Conservation (phyloP, 2,888 invertebrate species). For the Drosophila yooni region DNA sequence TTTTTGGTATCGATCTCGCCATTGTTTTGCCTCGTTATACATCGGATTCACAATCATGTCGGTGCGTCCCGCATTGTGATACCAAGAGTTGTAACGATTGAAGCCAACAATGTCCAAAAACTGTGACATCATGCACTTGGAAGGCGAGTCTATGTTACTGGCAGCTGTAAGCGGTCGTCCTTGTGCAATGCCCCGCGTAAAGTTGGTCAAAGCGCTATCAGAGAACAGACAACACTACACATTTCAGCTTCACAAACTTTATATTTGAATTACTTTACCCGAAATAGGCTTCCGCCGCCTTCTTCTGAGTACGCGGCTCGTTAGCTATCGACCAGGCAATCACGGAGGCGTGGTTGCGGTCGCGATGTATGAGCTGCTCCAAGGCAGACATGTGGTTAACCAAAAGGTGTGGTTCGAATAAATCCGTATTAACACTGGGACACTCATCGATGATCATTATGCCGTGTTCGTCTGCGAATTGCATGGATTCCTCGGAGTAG, state of each 20-base stretch:
- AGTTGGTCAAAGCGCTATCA: constrained; percentile 88
- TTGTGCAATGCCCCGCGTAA: constrained; percentile 58
- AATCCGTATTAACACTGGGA: constrained; percentile 94
- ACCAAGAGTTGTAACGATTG: constrained; percentile 99
- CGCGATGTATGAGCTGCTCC: constrained; percentile 93
- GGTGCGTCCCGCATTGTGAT: constrained; percentile 92
- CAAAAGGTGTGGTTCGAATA: constrained; percentile 89
- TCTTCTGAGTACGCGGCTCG: constrained; percentile 91
- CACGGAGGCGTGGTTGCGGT: constrained; percentile 97
- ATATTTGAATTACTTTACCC: constrained; percentile 85
- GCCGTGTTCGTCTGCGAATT: constrained; percentile 95
- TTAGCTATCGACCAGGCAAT: constrained; percentile 99
- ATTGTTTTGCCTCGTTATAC: constrained; percentile 90
- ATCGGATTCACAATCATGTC: constrained; percentile 90
- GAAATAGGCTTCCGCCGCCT: constrained; percentile 91
- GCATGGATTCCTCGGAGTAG: constrained; percentile 98
- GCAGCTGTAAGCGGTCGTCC: constrained; percentile 94
- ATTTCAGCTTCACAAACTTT: not conserved
- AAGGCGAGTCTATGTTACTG: constrained; percentile 85
- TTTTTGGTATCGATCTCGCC: constrained; percentile 92
- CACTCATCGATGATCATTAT: constrained; percentile 98
- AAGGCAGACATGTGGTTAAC: constrained; percentile 93
- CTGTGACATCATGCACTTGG: constrained; percentile 75
- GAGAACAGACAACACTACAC: constrained; percentile 37
- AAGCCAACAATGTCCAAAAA: constrained; percentile 95